A percentile compares a stretch with the other conserved stretches of the same genome.
Evolutionary conservation across 2,113 vertebrate species (phyloP).

Genomic region (Gobiocypris rarus): DNA sequence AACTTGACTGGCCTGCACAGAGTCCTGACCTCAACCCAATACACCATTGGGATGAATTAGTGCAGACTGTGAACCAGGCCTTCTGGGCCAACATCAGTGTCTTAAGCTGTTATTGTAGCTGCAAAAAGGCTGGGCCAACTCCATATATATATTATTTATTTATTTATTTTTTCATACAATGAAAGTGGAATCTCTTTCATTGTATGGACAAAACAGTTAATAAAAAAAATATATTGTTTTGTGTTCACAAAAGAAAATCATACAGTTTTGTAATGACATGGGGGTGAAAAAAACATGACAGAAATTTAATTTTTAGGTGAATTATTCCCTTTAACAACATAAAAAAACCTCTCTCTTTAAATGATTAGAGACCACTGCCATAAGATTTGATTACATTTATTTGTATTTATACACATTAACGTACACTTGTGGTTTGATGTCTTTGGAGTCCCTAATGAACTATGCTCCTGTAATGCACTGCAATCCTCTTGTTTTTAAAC

Average conservation of each 20-base stretch:
- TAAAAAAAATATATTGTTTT: not conserved
- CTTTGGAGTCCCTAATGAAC: slow-evolving; percentile 23
- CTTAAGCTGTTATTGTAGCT: no score
- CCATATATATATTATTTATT: no score
- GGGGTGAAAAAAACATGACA: not conserved
- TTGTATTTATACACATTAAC: not conserved
- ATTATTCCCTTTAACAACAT: not conserved
- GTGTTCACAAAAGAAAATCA: not conserved
- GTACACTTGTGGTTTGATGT: slow-evolving; percentile 8
- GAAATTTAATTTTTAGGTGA: not conserved
- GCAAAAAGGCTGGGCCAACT: no score
- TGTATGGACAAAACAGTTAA: not conserved
- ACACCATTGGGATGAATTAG: no score
- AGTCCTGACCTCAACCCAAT: no score
- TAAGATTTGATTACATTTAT: slow-evolving; percentile 58
- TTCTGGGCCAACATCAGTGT: no score
- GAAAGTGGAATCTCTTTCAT: not conserved
- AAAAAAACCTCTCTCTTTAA: not conserved
- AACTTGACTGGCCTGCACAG: no score
- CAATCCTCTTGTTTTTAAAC: slow-evolving; percentile 65
- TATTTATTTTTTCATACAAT: not conserved
- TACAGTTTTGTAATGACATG: not conserved
- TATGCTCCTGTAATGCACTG: slow-evolving; percentile 76
- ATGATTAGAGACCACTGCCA: slow-evolving; percentile 28
- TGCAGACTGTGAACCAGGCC: no score